Conservation (phyloP, 2,888 invertebrate species). For the Caenorhabditis wallacei region DNA sequence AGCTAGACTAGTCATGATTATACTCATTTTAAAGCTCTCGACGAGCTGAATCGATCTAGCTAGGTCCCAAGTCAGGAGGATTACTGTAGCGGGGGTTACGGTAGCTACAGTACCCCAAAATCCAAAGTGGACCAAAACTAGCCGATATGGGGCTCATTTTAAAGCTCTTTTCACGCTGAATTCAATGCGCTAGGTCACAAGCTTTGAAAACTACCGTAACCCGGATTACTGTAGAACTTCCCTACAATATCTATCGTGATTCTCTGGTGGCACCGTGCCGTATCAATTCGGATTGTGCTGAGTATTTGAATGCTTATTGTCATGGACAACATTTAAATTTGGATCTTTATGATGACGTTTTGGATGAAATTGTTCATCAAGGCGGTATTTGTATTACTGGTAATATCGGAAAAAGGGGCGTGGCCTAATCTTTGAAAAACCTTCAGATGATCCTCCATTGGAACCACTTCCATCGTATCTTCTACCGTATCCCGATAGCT, state of each 20-base stretch:
- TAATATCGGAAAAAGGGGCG: too few species aligned
- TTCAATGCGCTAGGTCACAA: too few species aligned
- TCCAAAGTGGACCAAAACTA: too few species aligned
- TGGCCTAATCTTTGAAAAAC: not conserved
- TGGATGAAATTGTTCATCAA: not conserved
- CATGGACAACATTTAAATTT: not conserved
- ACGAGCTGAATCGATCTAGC: not conserved
- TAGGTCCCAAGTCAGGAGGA: not conserved
- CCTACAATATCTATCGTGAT: not conserved
- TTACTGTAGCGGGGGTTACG: too few species aligned
- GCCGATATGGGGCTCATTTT: too few species aligned
- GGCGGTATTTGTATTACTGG: not conserved
- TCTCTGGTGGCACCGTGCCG: not conserved
- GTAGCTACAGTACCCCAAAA: not conserved
- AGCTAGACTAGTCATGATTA: not conserved
- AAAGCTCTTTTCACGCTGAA: too few species aligned
- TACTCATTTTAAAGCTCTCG: not conserved
- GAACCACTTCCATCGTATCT: not conserved
- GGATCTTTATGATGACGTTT: not conserved
- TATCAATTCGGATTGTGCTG: not conserved
- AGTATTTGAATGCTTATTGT: not conserved
- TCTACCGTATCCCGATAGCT: not conserved
- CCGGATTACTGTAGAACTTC: not conserved
- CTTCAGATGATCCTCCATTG: not conserved
- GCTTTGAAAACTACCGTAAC: too few species aligned